Evolutionary conservation across 2,797 vertebrate genomes (phyloP).

Genomic region (Apodemus agrarius): DNA sequence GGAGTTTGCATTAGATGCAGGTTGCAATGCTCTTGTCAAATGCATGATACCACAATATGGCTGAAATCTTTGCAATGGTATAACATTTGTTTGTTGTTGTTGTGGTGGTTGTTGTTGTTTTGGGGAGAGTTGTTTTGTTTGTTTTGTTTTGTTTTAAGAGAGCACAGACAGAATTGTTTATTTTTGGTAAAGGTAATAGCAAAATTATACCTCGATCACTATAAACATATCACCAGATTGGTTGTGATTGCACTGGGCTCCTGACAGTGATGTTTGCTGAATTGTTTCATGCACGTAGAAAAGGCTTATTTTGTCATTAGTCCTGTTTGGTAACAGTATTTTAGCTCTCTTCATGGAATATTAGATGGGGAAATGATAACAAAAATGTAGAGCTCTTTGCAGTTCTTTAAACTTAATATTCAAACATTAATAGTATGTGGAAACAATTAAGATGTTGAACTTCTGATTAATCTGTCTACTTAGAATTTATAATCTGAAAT

Average conservation of each 20-base stretch:
- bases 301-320: neutral
- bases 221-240: neutral
- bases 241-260: too few relatives aligned
- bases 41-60: neutral
- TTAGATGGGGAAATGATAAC: neutral
- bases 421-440: too few relatives aligned
- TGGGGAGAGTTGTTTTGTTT: too few relatives aligned
- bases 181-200: neutral
- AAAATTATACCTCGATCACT: neutral
- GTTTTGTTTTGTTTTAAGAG: too few relatives aligned
- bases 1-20: neutral
- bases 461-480: neutral
- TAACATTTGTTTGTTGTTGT: neutral
- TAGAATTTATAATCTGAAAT: neutral
- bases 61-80: neutral
- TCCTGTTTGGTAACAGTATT: neutral
- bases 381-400: neutral
- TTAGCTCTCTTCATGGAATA: neutral
- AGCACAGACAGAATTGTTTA: neutral
- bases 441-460: neutral
- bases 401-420: neutral
- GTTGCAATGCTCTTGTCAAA: conserved; percentile 26
- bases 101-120: too few relatives aligned
- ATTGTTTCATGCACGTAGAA: neutral
- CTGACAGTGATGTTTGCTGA: neutral